Evolutionary conservation across 2,888 invertebrate species (phyloP), one percentile per base, ranked within the genome.

Genomic region (Tenthredo notha): DNA sequence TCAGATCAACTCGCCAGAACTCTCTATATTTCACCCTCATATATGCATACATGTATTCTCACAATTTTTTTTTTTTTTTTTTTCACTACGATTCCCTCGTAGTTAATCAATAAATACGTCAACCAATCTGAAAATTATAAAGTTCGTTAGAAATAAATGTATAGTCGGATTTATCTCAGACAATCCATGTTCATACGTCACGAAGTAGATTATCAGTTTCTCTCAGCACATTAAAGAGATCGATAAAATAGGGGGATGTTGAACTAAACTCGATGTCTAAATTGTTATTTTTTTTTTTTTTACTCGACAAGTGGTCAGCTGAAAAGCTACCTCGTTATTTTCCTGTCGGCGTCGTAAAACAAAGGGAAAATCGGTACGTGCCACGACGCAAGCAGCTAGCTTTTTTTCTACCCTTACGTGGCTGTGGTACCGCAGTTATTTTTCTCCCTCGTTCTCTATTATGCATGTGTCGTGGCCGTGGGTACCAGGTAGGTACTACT

Each of bases 401-500:
- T 54, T n/a, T 47, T n/a, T 47, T 74, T 74, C 12, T 7, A 21
- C 72, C 72, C 72, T 74, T 50, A 50, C 83, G 67, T 83, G 83
- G n/a, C 33, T 70, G 67, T 83, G 83, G n/a, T 47, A 25, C 65
- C 67, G 29, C 18, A 29, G 83, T 83, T 83, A 83, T 67, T 83
- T 43, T 25, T 61, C 83, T 33, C 70, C 47, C 67, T 83, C 18
- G 50, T 67, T 47, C 61, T 80, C 37, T 83, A 83, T 83, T 83
- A 83, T 83, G 83, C 83, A 47, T 83, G 83, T 83, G 67, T 70
- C 83, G 67, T 83, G 67, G 83, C 33, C 25, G 61, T 25, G 80
- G 61, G 37, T 77, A 54, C 25, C 43, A 74, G 50, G 50, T 77
- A 77, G 25, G 10, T 40, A 54, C 50, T 18, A 67, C 77, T n/a